Evolutionary conservation across 2,113 vertebrate species (phyloP).

Genomic region (Brevimyrus niger): DNA sequence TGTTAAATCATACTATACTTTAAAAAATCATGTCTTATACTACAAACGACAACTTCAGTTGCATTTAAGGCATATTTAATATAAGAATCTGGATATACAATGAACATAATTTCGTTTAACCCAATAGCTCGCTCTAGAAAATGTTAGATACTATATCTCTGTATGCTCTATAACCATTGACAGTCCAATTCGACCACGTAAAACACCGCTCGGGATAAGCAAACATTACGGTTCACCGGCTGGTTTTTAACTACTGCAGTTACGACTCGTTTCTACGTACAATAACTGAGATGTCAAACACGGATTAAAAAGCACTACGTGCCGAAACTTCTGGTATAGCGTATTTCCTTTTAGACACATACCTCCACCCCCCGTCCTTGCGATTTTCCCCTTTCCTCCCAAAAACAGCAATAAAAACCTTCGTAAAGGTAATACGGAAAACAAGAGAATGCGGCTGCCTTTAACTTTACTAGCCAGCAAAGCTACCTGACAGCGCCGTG

Average conservation of each 20-base stretch:
- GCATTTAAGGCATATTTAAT: background rate
- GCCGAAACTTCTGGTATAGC: background rate
- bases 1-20: background rate
- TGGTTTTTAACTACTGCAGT: background rate
- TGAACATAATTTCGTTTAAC: background rate
- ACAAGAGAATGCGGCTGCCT: background rate
- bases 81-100: background rate
- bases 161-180: background rate
- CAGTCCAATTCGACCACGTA: background rate
- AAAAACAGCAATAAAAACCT: background rate
- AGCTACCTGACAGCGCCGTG: conserved; percentile 52
- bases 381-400: background rate
- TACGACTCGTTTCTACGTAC: background rate
- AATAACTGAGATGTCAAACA: background rate
- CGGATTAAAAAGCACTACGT: background rate
- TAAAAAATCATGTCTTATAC: background rate
- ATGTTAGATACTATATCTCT: background rate
- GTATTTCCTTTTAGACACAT: background rate
- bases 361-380: background rate
- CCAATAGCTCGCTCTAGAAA: background rate
- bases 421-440: background rate
- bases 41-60: background rate
- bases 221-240: background rate
- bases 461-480: background rate
- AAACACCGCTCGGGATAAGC: background rate